Conservation (phyloP, 2,797 vertebrate species). For the Lepidocolaptes lacrymiger region DNA sequence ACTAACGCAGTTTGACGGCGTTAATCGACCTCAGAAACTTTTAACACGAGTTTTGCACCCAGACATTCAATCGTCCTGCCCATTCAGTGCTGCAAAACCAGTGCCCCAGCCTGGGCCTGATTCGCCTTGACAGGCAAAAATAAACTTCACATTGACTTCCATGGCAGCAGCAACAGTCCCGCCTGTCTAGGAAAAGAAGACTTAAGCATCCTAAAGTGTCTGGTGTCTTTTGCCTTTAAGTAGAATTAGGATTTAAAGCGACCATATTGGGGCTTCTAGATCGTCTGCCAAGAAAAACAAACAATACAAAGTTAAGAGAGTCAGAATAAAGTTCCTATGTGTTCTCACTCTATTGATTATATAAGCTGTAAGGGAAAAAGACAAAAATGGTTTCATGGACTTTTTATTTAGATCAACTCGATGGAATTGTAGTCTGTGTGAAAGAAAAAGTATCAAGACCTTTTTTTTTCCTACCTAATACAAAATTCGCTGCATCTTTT, state of each 20-base stretch:
- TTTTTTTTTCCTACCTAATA: rapidly evolving
- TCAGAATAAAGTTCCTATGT: background rate
- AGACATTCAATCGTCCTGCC: background rate
- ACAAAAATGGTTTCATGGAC: rapidly evolving
- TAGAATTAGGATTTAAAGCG: background rate
- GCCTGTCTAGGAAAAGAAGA: background rate
- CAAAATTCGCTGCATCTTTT: background rate
- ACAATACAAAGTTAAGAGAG: background rate
- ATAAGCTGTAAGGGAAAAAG: rapidly evolving
- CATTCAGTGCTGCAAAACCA: background rate
- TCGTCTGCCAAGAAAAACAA: background rate
- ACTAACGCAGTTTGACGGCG: background rate
- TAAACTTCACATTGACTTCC: background rate
- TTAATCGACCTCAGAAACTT: background rate
- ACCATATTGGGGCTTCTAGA: background rate
- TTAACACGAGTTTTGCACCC: background rate
- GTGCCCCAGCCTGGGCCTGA: background rate
- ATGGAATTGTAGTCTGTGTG: background rate
- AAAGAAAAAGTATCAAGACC: background rate
- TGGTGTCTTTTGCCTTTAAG: background rate
- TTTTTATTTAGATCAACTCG: background rate
- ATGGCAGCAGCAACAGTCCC: background rate
- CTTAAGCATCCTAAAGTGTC: background rate
- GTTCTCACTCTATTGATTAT: background rate
- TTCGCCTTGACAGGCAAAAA: background rate